phyloP scores from a whole-genome alignment of 2,888 invertebrate genomes.

The Doris montereyensis region DNA sequence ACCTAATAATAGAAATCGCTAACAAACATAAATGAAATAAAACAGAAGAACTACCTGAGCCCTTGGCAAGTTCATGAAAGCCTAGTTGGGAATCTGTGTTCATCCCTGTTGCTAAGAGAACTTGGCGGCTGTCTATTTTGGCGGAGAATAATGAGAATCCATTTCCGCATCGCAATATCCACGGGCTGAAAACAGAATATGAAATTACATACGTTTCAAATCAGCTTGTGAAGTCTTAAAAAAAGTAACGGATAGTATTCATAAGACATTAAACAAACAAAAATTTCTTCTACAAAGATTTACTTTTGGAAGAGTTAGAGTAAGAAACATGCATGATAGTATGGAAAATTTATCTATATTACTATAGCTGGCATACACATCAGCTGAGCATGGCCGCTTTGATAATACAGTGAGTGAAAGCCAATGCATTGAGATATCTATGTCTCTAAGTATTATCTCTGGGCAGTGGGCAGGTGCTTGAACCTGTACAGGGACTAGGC shows the following conservation, averaged over 20 bases:
- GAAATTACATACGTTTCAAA: background rate
- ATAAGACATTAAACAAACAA: background rate
- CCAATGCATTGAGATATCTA: too few species aligned
- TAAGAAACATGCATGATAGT: too few species aligned
- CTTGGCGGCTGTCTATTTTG: conserved; percentile 45
- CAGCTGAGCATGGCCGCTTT: too few species aligned
- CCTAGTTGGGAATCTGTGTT: conserved; percentile 95
- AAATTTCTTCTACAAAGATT: too few species aligned
- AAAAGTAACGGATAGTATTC: background rate
- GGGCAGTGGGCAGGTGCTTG: too few species aligned
- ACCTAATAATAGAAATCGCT: background rate
- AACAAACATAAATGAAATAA: background rate
- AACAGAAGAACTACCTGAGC: conserved; percentile 53
- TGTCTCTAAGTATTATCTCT: too few species aligned
- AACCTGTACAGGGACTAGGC: too few species aligned
- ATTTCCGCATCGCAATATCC: conserved; percentile 91
- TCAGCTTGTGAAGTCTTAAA: background rate
- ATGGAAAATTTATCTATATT: too few species aligned
- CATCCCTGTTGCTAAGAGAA: conserved; percentile 88
- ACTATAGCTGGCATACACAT: too few species aligned
- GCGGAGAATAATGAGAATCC: conserved; percentile 83
- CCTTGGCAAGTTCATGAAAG: conserved; percentile 75
- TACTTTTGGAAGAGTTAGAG: too few species aligned
- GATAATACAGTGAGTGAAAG: too few species aligned
- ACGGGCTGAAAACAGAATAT: background rate